Percentiles rank a stretch among this genome's conserved stretches.
phyloP scores from a whole-genome alignment of 2,113 vertebrate species.

The Budorcas taxicolor region DNA sequence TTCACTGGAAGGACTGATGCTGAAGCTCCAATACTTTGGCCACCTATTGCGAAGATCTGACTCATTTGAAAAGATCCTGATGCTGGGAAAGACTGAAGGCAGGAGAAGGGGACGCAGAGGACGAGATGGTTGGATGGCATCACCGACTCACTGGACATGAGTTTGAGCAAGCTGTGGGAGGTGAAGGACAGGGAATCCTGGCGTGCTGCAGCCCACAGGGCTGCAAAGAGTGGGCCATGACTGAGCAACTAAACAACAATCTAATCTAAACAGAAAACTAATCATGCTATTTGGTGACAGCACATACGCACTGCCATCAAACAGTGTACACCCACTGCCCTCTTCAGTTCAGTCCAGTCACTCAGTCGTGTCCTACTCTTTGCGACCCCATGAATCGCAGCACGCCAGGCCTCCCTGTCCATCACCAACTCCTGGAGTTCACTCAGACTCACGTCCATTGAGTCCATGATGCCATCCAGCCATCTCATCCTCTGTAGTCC shows the following conservation, averaged over 20 bases:
- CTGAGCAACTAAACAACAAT: neutral
- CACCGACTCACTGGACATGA: neutral
- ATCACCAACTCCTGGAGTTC: too few relatives aligned
- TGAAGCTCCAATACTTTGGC: neutral
- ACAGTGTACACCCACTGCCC: neutral
- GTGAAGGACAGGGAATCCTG: neutral
- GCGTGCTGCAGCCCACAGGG: neutral
- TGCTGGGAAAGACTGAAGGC: neutral
- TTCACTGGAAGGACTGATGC: neutral
- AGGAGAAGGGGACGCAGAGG: neutral
- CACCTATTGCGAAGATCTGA: neutral
- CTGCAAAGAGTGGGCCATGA: neutral
- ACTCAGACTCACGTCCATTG: accelerated
- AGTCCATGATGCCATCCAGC: too few relatives aligned
- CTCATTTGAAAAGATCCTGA: neutral
- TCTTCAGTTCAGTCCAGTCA: too few relatives aligned
- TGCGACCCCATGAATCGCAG: too few relatives aligned
- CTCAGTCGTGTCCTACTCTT: too few relatives aligned
- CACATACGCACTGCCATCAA: neutral
- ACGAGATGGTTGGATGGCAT: neutral
- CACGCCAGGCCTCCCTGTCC: too few relatives aligned
- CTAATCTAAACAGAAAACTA: neutral
- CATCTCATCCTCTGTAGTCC: too few relatives aligned
- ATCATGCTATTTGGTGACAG: neutral
- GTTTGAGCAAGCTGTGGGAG: neutral